A percentile compares a stretch with the other conserved stretches of the same genome.
These are phyloP conservation scores for Sarcoramphus papa DNA, from an alignment of 2,797 vertebrate genomes.

Conservation along the genomic window DNA sequence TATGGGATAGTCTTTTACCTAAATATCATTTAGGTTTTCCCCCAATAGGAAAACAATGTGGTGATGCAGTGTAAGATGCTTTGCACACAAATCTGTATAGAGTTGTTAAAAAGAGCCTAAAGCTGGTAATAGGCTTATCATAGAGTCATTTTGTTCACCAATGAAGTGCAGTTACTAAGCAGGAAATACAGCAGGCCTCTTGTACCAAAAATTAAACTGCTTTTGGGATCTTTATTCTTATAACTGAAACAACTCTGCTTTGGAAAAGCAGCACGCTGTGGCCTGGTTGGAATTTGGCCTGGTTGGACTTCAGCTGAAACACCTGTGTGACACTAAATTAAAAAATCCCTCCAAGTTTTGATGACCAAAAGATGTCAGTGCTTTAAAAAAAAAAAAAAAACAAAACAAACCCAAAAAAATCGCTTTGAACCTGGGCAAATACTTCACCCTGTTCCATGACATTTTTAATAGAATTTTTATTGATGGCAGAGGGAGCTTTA, in stretches of 20 bases:
- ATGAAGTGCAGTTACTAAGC: not conserved
- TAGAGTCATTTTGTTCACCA: not conserved
- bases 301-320: not conserved
- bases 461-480: not conserved
- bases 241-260: not conserved
- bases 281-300: not conserved
- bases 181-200: not conserved
- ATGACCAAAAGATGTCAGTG: not conserved
- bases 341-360: not conserved
- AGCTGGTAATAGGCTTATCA: not conserved
- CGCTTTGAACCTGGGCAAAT: constrained; percentile 26
- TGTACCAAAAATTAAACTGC: not conserved
- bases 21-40: not conserved
- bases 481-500: constrained; percentile 21
- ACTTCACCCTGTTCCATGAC: not conserved
- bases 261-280: not conserved
- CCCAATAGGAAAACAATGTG: rapidly evolving
- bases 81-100: not conserved
- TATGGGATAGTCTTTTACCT: not conserved
- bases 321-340: not conserved
- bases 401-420: not conserved
- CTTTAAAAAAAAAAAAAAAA: not conserved
- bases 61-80: not conserved
- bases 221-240: not conserved
- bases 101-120: not conserved